phyloP scores from a whole-genome alignment of 1,140 invertebrate species.

The Drosophila melanogaster region DNA sequence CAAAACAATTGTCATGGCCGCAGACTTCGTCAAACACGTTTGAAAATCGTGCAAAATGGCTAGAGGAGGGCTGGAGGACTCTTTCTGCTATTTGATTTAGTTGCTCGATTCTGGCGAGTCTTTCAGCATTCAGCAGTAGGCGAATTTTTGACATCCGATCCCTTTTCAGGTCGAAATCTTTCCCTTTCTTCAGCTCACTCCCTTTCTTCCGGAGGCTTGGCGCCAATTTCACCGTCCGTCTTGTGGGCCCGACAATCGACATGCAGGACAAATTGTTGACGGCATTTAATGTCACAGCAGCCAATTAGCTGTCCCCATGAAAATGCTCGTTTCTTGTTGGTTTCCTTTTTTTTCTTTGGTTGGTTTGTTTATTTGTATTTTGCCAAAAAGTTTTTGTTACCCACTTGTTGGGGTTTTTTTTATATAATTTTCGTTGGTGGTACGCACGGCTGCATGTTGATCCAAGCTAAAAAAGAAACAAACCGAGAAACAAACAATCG shows the following conservation, averaged over 20 bases:
- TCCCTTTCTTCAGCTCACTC: constrained; percentile 7
- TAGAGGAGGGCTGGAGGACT: constrained; percentile 3
- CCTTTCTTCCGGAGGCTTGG: constrained; percentile 45
- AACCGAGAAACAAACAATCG: constrained; percentile 70
- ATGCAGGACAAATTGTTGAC: constrained; percentile 82
- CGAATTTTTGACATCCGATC: constrained; percentile 76
- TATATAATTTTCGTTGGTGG: constrained; percentile 49
- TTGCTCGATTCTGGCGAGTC: constrained; percentile 11
- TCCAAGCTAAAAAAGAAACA: constrained; percentile 37
- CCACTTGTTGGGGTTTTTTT: constrained; percentile 36
- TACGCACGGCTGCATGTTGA: constrained; percentile 76
- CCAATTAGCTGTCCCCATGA: constrained; percentile 80
- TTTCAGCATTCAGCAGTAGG: constrained; percentile 46
- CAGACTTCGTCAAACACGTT: constrained; percentile 67
- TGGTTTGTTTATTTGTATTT: constrained; percentile 20
- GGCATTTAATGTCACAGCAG: constrained; percentile 82
- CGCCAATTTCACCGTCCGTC: constrained; percentile 73
- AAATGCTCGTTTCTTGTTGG: constrained; percentile 69
- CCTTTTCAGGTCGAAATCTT: constrained; percentile 1
- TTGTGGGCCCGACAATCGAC: constrained; percentile 69
- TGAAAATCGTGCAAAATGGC: constrained; percentile 67
- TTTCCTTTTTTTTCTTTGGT: constrained; percentile 20
- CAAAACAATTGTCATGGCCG: constrained; percentile 61
- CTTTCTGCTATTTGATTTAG: constrained; percentile 39
- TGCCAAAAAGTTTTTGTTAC: constrained; percentile 41